Evolutionary conservation across 2,888 invertebrate genomes (phyloP).

Genomic region (Caenorhabditis uteleia): DNA sequence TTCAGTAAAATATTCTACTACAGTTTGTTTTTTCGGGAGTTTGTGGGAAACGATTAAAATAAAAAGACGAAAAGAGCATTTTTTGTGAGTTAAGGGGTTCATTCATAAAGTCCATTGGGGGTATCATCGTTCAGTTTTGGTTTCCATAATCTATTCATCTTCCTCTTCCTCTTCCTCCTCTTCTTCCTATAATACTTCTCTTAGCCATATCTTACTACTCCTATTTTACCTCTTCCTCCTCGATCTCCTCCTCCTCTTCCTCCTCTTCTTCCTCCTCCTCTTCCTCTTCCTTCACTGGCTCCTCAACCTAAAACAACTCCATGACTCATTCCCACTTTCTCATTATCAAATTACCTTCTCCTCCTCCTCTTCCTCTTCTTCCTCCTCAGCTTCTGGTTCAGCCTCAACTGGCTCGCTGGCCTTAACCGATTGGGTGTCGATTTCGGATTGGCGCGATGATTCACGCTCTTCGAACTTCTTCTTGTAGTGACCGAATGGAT

Average conservation of each 20-base stretch:
- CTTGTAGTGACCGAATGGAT: slow-evolving; percentile 68
- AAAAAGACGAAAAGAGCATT: slow-evolving; percentile 10
- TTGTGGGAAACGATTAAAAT: neutral
- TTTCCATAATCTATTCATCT: slow-evolving; percentile 14
- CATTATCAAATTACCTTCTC: slow-evolving; percentile 34
- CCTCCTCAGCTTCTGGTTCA: slow-evolving; percentile 45
- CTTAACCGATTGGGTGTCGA: slow-evolving; percentile 48
- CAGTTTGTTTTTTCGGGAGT: slow-evolving; percentile 15
- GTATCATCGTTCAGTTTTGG: slow-evolving; percentile 10
- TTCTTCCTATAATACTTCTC: slow-evolving; percentile 31
- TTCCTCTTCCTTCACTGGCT: slow-evolving; percentile 47
- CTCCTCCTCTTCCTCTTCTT: slow-evolving; percentile 46
- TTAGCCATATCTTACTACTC: too few species aligned
- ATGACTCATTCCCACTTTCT: slow-evolving; percentile 36
- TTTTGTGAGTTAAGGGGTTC: slow-evolving; percentile 5
- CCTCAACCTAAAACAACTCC: slow-evolving; percentile 18
- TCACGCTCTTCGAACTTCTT: slow-evolving; percentile 66
- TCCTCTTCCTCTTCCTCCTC: slow-evolving; percentile 38
- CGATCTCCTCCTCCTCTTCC: slow-evolving; percentile 47
- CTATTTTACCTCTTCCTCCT: slow-evolving; percentile 29
- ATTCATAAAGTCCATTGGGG: slow-evolving; percentile 24
- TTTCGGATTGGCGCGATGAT: slow-evolving; percentile 52
- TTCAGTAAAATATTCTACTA: slow-evolving; percentile 18
- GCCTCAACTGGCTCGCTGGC: slow-evolving; percentile 43
- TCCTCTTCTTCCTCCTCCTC: slow-evolving; percentile 54